Evolutionary conservation across 1,140 invertebrate species (phyloP).

Genomic region (Drosophila truncata): DNA sequence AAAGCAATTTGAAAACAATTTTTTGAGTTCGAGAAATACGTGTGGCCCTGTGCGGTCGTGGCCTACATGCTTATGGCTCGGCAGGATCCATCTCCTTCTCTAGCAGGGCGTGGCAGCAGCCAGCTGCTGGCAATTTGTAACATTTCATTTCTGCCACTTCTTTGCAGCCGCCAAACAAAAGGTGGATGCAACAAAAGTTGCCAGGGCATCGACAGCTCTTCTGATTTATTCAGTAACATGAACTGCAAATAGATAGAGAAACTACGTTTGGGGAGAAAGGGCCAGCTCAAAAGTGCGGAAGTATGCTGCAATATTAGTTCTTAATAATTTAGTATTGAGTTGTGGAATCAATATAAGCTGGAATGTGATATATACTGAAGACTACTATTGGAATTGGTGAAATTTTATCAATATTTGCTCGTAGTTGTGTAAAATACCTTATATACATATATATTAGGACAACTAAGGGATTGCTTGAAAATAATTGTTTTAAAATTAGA

Average conservation of each 20-base stretch:
- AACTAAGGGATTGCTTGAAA: background rate
- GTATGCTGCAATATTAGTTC: background rate
- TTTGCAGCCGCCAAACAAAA: constrained; percentile 33
- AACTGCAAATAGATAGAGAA: constrained; percentile 27
- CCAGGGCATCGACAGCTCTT: constrained; percentile 29
- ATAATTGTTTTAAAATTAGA: background rate
- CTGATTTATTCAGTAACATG: constrained; percentile 28
- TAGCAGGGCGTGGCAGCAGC: constrained; percentile 42
- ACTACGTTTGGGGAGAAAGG: background rate
- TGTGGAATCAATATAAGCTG: background rate
- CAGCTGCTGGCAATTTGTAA: constrained; percentile 53
- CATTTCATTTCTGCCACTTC: constrained; percentile 41
- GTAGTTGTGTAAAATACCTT: too few species aligned
- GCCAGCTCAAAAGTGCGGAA: constrained; percentile 3
- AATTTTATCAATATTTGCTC: background rate
- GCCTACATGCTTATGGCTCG: constrained; percentile 42
- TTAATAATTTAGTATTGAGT: background rate
- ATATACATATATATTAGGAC: background rate
- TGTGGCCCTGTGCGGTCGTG: constrained; percentile 44
- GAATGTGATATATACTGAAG: too few species aligned
- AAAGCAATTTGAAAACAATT: constrained; percentile 74
- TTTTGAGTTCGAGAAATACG: constrained; percentile 58
- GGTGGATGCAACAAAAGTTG: constrained; percentile 39
- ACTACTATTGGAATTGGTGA: background rate
- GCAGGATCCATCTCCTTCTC: constrained; percentile 16